A percentile compares a stretch with the other conserved stretches of the same genome.
phyloP scores from a whole-genome alignment of 2,797 vertebrate genomes.

The Kryptolebias ocellatus region DNA sequence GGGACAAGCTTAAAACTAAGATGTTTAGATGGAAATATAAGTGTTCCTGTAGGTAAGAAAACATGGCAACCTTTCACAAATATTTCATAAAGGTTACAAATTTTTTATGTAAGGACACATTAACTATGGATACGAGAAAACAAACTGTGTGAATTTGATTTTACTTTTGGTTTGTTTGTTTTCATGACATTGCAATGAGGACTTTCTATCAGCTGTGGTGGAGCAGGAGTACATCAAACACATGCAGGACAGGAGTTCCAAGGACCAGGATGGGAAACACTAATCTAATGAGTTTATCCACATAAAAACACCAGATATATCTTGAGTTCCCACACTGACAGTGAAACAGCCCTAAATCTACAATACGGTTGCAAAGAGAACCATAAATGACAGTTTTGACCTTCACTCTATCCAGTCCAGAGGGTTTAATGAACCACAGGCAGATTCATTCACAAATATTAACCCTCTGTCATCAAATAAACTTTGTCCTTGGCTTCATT shows the following conservation, averaged over 20 bases:
- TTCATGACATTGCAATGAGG: too few relatives aligned
- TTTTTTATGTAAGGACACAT: too few relatives aligned
- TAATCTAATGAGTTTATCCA: background rate
- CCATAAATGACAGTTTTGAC: slow-evolving; percentile 1
- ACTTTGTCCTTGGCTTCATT: slow-evolving; percentile 74
- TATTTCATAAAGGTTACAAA: too few relatives aligned
- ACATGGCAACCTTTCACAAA: too few relatives aligned
- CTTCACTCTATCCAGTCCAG: slow-evolving; percentile 6
- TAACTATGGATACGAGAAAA: too few relatives aligned
- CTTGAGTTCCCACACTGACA: background rate
- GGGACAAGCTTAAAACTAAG: too few relatives aligned
- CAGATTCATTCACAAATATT: slow-evolving; percentile 57
- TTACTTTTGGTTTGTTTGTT: too few relatives aligned
- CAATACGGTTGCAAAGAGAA: background rate
- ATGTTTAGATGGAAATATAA: too few relatives aligned
- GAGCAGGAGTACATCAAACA: background rate
- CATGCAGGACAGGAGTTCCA: background rate
- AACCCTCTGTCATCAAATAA: slow-evolving; percentile 38
- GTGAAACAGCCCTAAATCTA: background rate
- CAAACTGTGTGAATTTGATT: too few relatives aligned
- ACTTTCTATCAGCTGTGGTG: background rate
- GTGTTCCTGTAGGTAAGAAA: too few relatives aligned
- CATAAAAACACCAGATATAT: background rate
- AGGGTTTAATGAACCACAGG: slow-evolving; percentile 9
- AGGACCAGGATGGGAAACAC: background rate